Percentiles rank a stretch among this genome's conserved stretches.
Conservation (phyloP, 2,888 invertebrate genomes). For the Cordilura impudica region DNA sequence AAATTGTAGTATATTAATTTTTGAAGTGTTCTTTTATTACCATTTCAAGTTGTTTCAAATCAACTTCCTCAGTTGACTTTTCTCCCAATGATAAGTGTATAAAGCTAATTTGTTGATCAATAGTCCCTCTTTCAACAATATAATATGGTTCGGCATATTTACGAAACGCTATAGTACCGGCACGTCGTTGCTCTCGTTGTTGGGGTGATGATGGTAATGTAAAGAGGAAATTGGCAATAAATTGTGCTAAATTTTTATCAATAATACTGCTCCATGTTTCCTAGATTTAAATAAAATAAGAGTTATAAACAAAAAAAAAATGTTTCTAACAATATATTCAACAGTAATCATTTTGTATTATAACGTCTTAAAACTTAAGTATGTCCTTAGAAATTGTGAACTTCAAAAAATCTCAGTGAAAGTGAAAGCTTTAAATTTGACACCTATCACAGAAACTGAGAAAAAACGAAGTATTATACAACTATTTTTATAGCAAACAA, state of each 20-base stretch:
- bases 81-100: slow-evolving; percentile 67
- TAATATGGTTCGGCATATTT: slow-evolving; percentile 85
- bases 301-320: no score
- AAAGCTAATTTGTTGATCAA: slow-evolving; percentile 81
- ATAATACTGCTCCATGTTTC: slow-evolving; percentile 85
- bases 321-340: no score
- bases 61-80: slow-evolving; percentile 64
- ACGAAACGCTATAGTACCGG: slow-evolving; percentile 79
- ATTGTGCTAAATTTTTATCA: slow-evolving; percentile 83
- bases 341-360: no score
- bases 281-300: slow-evolving; percentile 74
- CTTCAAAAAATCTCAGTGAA: no score
- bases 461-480: no score
- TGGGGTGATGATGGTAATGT: slow-evolving; percentile 69
- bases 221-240: slow-evolving; percentile 84
- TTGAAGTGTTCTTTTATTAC: no score
- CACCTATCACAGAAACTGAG: no score
- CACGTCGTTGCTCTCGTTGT: slow-evolving; percentile 65
- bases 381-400: no score
- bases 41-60: slow-evolving; percentile 71
- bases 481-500: no score
- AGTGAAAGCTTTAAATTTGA: no score
- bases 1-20: no score
- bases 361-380: no score
- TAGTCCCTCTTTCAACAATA: slow-evolving; percentile 83